Evolutionary conservation across 2,113 vertebrate genomes (phyloP).

Genomic region (Capra hircus): DNA sequence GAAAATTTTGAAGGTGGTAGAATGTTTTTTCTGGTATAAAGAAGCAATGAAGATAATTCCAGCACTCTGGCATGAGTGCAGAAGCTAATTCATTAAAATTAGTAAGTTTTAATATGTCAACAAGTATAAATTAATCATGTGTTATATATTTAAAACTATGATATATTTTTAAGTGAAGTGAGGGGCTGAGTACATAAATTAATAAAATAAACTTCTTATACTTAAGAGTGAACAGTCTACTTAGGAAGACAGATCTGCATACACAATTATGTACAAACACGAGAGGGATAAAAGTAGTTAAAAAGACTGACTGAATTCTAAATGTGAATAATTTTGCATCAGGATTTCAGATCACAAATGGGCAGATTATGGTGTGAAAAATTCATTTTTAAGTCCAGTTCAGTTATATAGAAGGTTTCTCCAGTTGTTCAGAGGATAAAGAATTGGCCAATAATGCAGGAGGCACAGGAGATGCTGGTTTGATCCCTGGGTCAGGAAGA

Average conservation of each 20-base stretch:
- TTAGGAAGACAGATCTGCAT: background rate
- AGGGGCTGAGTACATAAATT: background rate
- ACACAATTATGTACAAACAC: background rate
- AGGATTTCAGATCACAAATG: background rate
- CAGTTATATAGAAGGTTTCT: background rate
- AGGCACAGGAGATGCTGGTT: background rate
- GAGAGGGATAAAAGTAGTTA: background rate
- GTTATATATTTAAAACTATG: background rate
- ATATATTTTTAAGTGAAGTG: background rate
- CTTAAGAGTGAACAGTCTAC: background rate
- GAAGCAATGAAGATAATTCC: background rate
- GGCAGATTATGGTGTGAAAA: background rate
- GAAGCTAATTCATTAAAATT: background rate
- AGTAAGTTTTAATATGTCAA: background rate
- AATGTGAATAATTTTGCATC: background rate
- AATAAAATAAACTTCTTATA: background rate
- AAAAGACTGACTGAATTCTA: background rate
- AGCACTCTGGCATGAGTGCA: background rate
- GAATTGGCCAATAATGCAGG: background rate
- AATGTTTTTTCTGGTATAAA: background rate
- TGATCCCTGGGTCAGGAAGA: background rate
- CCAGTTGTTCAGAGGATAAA: background rate
- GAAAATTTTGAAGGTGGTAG: background rate
- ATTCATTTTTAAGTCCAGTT: background rate
- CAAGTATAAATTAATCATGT: background rate